These are phyloP conservation scores for Noctua janthe DNA, from an alignment of 2,888 invertebrate species.

Conservation along the genomic window DNA sequence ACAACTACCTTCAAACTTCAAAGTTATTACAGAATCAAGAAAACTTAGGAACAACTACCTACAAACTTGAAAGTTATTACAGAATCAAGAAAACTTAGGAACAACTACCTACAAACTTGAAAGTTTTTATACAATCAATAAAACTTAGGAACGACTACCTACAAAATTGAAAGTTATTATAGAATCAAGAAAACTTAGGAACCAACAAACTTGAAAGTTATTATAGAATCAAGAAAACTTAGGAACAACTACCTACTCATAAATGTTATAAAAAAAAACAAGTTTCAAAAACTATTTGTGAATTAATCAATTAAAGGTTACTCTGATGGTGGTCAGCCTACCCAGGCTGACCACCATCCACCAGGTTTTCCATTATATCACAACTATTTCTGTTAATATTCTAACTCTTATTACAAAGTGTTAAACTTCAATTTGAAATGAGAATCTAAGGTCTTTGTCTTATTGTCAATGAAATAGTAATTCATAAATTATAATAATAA, in stretches of 20 bases:
- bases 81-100: no score
- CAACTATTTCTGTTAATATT: constrained; percentile 12
- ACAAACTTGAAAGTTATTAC: no score
- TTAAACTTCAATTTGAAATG: constrained; percentile 23
- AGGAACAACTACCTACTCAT: no score
- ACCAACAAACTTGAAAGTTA: background rate
- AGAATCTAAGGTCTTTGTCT: background rate
- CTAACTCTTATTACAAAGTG: background rate
- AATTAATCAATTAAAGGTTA: constrained; percentile 11
- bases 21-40: background rate
- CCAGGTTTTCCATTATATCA: constrained; percentile 7
- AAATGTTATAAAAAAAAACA: background rate
- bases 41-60: no score
- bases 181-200: no score
- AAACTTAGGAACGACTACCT: no score
- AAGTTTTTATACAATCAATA: no score
- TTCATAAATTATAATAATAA: background rate
- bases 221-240: background rate
- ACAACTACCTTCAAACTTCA: no score
- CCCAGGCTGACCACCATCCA: no score
- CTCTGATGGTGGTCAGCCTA: no score
- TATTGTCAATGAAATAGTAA: constrained; percentile 5
- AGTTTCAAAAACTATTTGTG: background rate
- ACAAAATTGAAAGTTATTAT: no score
- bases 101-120: no score